Evolutionary conservation across 1,140 invertebrate species (phyloP).

Genomic region (Hycleus phaleratus): DNA sequence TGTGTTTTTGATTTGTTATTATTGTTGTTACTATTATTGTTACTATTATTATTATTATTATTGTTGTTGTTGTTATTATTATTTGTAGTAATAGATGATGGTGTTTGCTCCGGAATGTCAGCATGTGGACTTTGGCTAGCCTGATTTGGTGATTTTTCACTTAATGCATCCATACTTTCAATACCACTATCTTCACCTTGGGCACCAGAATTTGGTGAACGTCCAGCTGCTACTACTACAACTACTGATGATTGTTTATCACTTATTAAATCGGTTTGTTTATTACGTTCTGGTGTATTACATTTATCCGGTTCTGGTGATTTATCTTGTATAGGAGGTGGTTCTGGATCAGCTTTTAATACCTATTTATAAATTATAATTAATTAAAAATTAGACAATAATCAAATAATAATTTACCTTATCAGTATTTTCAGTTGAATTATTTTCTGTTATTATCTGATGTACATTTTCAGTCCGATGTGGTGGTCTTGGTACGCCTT

Average conservation of each 20-base stretch:
- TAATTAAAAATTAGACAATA: neutral
- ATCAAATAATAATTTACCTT: slow-evolving; percentile 2
- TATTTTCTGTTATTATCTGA: slow-evolving; percentile 12
- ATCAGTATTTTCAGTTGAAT: slow-evolving; percentile 8
- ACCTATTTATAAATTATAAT: slow-evolving; percentile 1
- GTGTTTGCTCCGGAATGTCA: slow-evolving; percentile 25
- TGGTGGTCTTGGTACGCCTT: slow-evolving; percentile 30
- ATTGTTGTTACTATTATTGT: neutral
- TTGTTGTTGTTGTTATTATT: neutral
- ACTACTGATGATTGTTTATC: slow-evolving; percentile 28
- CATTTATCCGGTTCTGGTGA: slow-evolving; percentile 36
- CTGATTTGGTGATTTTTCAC: slow-evolving; percentile 86
- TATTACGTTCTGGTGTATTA: slow-evolving; percentile 28
- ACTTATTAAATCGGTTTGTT: slow-evolving; percentile 15
- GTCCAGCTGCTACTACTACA: slow-evolving; percentile 12
- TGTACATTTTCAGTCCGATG: slow-evolving; percentile 29
- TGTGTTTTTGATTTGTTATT: slow-evolving; percentile 34
- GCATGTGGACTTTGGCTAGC: slow-evolving; percentile 53
- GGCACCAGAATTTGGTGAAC: slow-evolving; percentile 37
- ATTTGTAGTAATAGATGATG: neutral
- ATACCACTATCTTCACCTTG: slow-evolving; percentile 85
- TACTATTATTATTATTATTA: too few relatives aligned
- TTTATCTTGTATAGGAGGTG: slow-evolving; percentile 30
- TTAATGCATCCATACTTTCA: slow-evolving; percentile 86
- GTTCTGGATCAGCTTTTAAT: slow-evolving; percentile 4